Evolutionary conservation across 2,113 vertebrate species (phyloP).

Genomic region (Cyprinodon brontotheroides): DNA sequence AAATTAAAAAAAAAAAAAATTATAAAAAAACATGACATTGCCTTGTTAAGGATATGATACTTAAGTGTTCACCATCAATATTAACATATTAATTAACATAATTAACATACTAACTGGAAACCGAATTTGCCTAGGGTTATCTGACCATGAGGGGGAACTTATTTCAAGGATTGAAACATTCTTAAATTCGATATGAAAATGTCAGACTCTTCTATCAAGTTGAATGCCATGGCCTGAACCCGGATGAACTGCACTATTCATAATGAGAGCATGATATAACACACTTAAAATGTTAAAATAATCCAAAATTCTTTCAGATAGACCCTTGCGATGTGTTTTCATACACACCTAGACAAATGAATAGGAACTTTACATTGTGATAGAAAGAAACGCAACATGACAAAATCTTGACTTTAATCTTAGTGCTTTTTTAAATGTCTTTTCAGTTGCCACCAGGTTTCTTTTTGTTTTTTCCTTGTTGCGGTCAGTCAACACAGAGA

Average conservation of each 20-base stretch:
- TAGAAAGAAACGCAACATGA: neutral
- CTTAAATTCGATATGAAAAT: neutral
- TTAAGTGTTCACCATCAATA: too few relatives aligned
- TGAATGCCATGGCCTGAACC: too few relatives aligned
- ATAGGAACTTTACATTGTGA: neutral
- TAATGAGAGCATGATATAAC: too few relatives aligned
- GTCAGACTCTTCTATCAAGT: neutral
- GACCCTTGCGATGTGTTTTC: too few relatives aligned
- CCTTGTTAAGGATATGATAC: neutral
- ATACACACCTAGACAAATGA: neutral
- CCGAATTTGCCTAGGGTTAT: neutral
- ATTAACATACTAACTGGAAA: neutral
- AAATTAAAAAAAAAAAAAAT: too few relatives aligned
- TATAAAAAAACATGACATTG: neutral
- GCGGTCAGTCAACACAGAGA: constrained; percentile 23
- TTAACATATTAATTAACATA: too few relatives aligned
- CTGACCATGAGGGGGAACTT: neutral
- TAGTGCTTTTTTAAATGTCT: neutral
- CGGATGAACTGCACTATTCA: too few relatives aligned
- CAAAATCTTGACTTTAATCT: too few relatives aligned
- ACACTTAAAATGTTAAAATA: too few relatives aligned
- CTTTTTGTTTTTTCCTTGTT: neutral
- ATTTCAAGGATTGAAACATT: neutral
- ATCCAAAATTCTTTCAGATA: neutral
- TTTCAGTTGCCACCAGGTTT: constrained; percentile 12